Conservation (phyloP, 2,888 invertebrate genomes). For the Drosophila siamana region DNA sequence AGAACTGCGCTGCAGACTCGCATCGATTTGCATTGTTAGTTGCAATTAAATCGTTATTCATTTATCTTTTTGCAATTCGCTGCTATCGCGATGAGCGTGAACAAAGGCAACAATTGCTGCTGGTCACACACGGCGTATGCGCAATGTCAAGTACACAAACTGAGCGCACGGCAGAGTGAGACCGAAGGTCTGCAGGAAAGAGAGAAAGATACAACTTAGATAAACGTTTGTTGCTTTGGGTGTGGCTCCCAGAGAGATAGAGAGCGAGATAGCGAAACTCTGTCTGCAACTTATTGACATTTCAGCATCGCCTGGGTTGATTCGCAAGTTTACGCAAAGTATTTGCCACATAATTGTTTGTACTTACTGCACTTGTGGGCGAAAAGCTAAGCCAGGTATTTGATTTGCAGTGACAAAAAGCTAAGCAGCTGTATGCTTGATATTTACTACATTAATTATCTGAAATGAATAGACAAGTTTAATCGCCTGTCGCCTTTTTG, state of each 20-base stretch:
- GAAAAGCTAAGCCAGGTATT: background rate
- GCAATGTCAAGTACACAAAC: constrained; percentile 52
- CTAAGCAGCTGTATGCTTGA: too few relatives aligned
- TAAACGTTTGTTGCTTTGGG: constrained; percentile 36
- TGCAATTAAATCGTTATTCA: constrained; percentile 15
- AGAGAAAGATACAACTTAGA: constrained; percentile 25
- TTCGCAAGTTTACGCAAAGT: constrained; percentile 4
- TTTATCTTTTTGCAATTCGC: background rate
- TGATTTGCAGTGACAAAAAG: background rate
- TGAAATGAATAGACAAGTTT: too few relatives aligned
- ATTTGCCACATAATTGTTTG: background rate
- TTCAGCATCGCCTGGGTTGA: constrained; percentile 41
- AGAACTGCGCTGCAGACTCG: constrained; percentile 7
- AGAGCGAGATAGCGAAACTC: constrained; percentile 57
- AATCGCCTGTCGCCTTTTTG: too few relatives aligned
- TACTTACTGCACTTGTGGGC: background rate
- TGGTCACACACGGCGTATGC: constrained; percentile 65
- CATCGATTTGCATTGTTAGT: constrained; percentile 7
- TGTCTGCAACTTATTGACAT: constrained; percentile 78
- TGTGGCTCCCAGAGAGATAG: constrained; percentile 46
- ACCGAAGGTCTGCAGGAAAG: constrained; percentile 43
- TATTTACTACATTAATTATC: too few relatives aligned
- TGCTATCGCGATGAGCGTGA: background rate
- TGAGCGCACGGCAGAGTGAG: background rate
- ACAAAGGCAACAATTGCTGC: constrained; percentile 73